These are phyloP conservation scores for Numida meleagris DNA, from an alignment of 2,113 vertebrate species.

Conservation along the genomic window DNA sequence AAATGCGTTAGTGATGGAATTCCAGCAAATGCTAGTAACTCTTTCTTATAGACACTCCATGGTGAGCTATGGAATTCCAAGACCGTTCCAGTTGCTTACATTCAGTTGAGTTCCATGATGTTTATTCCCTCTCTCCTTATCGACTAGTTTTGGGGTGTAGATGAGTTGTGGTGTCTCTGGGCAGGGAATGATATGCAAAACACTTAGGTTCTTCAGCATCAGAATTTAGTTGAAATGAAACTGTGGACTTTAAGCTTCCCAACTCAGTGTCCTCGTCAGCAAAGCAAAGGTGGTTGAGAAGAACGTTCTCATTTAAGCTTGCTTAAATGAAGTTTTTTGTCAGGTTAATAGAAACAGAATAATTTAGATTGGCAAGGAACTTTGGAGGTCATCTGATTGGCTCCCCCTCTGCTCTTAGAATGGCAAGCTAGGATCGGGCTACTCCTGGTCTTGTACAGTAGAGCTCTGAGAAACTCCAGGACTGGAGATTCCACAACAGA, in stretches of 20 bases:
- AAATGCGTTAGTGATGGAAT: neutral
- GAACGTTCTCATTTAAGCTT: neutral
- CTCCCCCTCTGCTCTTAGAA: neutral
- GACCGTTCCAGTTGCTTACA: neutral
- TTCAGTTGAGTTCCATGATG: neutral
- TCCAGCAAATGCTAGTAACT: neutral
- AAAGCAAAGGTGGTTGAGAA: neutral
- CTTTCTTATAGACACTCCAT: neutral
- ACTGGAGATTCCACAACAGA: neutral
- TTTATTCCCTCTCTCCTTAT: neutral
- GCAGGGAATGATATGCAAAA: neutral
- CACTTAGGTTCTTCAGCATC: neutral
- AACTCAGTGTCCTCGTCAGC: fast-evolving
- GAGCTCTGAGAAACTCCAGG: neutral
- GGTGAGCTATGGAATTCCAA: neutral
- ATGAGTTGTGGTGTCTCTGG: neutral
- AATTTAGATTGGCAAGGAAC: neutral
- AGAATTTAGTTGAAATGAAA: neutral
- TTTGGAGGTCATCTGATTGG: neutral
- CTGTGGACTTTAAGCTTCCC: neutral
- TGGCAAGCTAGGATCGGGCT: neutral
- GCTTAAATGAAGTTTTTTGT: neutral
- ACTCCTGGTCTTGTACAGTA: neutral
- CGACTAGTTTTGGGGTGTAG: neutral
- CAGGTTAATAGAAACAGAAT: neutral